phyloP scores from a whole-genome alignment of 2,113 vertebrate species.

The Lampris incognitus region DNA sequence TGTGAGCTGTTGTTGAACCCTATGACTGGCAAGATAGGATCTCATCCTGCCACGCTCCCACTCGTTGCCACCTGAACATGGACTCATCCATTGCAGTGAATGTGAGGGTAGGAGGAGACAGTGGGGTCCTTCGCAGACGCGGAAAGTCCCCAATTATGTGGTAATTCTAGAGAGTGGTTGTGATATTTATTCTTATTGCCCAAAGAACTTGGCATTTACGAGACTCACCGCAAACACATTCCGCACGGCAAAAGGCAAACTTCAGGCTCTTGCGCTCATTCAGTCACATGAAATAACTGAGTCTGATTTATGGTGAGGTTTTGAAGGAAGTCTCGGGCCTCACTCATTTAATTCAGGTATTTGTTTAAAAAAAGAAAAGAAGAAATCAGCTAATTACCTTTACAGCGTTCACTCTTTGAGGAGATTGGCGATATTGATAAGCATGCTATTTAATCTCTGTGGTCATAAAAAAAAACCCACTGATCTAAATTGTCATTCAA shows the following conservation, averaged over 20 bases:
- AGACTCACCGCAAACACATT: conserved; percentile 82
- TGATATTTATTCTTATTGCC: conserved; percentile 81
- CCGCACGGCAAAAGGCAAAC: conserved; percentile 70
- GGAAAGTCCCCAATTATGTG: conserved; percentile 90
- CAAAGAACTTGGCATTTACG: conserved; percentile 83
- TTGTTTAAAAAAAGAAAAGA: conserved; percentile 48
- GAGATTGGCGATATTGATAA: conserved; percentile 41
- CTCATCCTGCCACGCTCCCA: conserved; percentile 33
- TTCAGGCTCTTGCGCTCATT: conserved; percentile 62
- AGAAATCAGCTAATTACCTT: conserved; percentile 76
- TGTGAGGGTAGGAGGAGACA: conserved; percentile 57
- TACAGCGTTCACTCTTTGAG: conserved; percentile 49
- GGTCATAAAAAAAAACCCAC: conserved; percentile 34
- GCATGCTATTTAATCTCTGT: conserved; percentile 48
- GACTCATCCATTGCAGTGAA: conserved; percentile 55
- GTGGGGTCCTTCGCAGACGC: conserved; percentile 70
- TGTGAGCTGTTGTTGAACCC: conserved; percentile 5
- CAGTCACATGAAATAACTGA: conserved; percentile 75
- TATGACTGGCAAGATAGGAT: conserved; percentile 45
- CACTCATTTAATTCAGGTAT: conserved; percentile 69
- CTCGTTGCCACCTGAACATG: conserved; percentile 58
- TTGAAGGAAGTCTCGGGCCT: conserved; percentile 69
- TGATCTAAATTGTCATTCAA: conserved; percentile 15
- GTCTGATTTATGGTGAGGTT: conserved; percentile 83
- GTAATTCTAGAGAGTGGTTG: conserved; percentile 81